Evolutionary conservation across 2,797 vertebrate species (phyloP).

Genomic region (Ciconia nigra): DNA sequence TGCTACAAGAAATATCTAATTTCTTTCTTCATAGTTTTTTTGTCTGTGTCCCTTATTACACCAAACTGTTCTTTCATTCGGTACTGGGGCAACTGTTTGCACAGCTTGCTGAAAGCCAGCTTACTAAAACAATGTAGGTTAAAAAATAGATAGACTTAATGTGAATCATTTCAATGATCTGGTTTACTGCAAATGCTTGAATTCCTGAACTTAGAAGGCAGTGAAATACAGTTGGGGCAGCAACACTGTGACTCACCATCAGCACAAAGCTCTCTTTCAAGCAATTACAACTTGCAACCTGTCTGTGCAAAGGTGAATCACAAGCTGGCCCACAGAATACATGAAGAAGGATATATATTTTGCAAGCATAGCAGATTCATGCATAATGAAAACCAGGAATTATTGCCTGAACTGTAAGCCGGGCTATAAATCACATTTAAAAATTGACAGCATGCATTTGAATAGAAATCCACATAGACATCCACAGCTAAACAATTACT

Average conservation of each 20-base stretch:
- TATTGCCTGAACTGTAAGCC: neutral
- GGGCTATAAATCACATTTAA: neutral
- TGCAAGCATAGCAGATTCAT: neutral
- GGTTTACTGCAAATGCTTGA: neutral
- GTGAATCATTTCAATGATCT: neutral
- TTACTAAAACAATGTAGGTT: neutral
- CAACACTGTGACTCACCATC: neutral
- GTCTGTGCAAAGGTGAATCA: neutral
- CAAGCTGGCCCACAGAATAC: neutral
- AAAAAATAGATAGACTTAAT: neutral
- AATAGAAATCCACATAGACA: neutral
- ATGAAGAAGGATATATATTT: neutral
- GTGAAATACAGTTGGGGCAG: neutral
- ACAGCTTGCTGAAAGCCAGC: neutral
- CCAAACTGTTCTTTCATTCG: neutral
- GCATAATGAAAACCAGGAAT: neutral
- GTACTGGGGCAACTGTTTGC: neutral
- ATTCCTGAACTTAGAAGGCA: conserved; percentile 20
- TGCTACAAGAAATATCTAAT: neutral
- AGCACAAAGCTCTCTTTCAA: conserved; percentile 17
- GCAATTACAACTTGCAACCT: neutral
- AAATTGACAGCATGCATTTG: neutral
- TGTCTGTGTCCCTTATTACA: neutral
- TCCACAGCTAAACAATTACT: neutral
- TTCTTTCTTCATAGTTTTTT: neutral